Conservation (phyloP, 2,113 vertebrate species). For the Eretmochelys imbricata region DNA sequence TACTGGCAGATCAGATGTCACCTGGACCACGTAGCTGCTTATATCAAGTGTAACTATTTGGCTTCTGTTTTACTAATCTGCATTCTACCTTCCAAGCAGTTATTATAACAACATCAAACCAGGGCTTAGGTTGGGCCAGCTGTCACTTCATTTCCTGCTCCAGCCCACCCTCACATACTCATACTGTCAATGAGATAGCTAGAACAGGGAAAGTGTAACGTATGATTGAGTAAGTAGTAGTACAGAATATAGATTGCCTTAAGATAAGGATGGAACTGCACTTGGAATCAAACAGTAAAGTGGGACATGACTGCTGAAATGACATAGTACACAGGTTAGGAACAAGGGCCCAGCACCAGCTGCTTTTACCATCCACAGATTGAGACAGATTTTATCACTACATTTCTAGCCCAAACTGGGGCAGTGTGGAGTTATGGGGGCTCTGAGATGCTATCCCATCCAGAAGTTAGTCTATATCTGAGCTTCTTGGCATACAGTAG, state of each 20-base stretch:
- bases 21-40: background rate
- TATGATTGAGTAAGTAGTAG: background rate
- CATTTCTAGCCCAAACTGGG: background rate
- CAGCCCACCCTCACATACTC: background rate
- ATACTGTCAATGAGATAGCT: background rate
- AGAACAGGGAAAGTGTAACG: background rate
- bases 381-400: background rate
- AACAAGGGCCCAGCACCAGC: background rate
- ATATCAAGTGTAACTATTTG: background rate
- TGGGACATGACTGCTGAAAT: background rate
- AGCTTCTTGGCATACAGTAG: background rate
- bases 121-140: background rate
- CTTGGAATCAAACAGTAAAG: background rate
- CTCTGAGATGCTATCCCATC: background rate
- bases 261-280: background rate
- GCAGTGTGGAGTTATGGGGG: background rate
- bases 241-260: background rate
- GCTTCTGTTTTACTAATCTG: background rate
- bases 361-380: background rate
- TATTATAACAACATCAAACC: background rate
- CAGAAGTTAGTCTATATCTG: background rate
- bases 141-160: background rate
- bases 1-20: background rate
- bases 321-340: background rate
- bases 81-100: background rate